Percentiles rank a stretch among this genome's conserved stretches.
Conservation (phyloP, 1,140 invertebrate genomes). For the Glomeris maerens region DNA sequence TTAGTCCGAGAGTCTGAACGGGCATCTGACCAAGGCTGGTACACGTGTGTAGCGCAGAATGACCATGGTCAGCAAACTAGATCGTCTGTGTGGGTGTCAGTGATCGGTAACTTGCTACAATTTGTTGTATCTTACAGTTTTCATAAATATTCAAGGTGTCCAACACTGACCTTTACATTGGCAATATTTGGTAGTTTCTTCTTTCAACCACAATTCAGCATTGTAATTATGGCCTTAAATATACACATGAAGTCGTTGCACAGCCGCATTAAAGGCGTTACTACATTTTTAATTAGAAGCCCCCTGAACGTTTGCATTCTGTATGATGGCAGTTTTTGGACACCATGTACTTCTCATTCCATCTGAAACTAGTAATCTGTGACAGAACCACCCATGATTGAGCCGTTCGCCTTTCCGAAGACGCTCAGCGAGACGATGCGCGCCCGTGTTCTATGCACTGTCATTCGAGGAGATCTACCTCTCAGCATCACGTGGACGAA, state of each 20-base stretch:
- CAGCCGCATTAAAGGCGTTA: neutral
- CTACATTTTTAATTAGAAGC: no score
- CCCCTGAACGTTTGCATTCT: no score
- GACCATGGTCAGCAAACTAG: constrained; percentile 44
- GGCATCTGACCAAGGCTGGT: constrained; percentile 57
- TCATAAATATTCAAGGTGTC: neutral
- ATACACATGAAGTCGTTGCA: neutral
- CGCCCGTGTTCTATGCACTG: constrained; percentile 65
- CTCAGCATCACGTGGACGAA: constrained; percentile 64
- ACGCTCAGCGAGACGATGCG: constrained; percentile 32
- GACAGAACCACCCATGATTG: constrained; percentile 37
- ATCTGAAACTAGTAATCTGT: no score
- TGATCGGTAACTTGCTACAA: constrained; percentile 28
- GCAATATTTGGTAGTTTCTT: neutral
- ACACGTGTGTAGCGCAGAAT: constrained; percentile 77
- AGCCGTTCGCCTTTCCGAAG: constrained; percentile 31
- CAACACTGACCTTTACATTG: neutral
- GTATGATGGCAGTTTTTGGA: no score
- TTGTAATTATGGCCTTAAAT: neutral
- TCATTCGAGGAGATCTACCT: constrained; percentile 84
- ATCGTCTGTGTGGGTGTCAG: constrained; percentile 26
- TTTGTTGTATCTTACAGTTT: neutral
- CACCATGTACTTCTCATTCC: no score
- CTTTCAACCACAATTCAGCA: neutral
- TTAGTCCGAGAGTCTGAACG: constrained; percentile 62